Percentiles rank a stretch among this genome's conserved stretches.
These are phyloP conservation scores for Origma solitaria DNA, from an alignment of 2,113 vertebrate genomes.

Conservation along the genomic window DNA sequence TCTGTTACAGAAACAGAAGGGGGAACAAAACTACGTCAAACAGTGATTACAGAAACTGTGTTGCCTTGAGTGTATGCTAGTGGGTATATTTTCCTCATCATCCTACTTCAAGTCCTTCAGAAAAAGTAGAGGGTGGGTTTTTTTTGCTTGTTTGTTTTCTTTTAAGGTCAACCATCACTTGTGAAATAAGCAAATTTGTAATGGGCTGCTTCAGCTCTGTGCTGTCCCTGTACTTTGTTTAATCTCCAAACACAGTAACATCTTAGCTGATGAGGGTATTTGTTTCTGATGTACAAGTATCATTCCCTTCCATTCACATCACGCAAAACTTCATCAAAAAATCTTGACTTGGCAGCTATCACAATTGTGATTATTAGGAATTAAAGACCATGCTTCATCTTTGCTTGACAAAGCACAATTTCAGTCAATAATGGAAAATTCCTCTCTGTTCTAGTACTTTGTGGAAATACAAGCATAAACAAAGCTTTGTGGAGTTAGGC, in stretches of 20 bases:
- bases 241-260: neutral
- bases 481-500: neutral
- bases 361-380: neutral
- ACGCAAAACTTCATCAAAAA: neutral
- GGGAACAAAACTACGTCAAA: neutral
- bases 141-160: neutral
- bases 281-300: neutral
- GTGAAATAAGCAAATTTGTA: neutral
- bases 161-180: neutral
- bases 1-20: neutral
- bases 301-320: neutral
- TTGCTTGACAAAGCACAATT: neutral
- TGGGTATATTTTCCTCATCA: neutral
- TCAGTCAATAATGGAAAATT: neutral
- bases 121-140: neutral
- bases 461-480: neutral
- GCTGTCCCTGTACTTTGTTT: neutral
- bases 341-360: neutral
- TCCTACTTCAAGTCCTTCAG: neutral
- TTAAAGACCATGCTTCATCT: neutral
- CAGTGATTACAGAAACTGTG: neutral
- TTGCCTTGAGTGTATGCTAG: neutral
- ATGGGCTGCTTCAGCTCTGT: neutral
- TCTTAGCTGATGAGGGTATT: neutral
- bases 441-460: neutral